Evolutionary conservation across 1,140 invertebrate genomes (phyloP), one percentile per base, ranked within the genome.

Genomic region (Araneus ventricosus): DNA sequence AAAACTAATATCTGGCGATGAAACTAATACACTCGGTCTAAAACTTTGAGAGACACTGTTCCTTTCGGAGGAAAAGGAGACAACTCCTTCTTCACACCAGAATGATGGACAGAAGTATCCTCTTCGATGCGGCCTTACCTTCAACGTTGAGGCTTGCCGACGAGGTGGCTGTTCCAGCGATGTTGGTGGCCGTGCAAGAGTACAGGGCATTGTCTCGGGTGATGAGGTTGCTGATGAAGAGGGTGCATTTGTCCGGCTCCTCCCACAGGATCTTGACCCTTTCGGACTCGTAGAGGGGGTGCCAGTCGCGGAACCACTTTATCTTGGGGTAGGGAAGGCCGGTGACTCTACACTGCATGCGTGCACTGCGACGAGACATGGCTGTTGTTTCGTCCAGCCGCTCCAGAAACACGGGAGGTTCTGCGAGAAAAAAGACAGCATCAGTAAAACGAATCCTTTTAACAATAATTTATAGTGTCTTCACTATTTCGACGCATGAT

Each of bases 271-370:
- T 98, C 97, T 98, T 98, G 34, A 98, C 97, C 94, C 98, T 97
- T 8, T 96, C 96, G 0, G 98, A 97, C 3, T 97, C 95, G 2
- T 97, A 97, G 8, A 99, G 95, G 3, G 98, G 98, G 95, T 98
- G 97, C 98, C 98, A 99, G 95, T 99, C 98, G 95, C 99, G 99
- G 96, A 98, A 99, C 98, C 98, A 99, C 95, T 98, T 99, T n/a
- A 99, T 97, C 94, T 98, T 98, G 0, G 99, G 99, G 94, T 97
- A 97, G 0, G 99, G 99, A 90, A 98, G 97, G 20, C 99, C 99
- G 41, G 97, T 97, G 70, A 99, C 97, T 85, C 97, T 96, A 70
- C 98, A 99, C 95, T 98, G 97, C 52, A 99, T 96, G 82, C 97
- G 96, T 6, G 97, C 97, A 82, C 96, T 96, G 89, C 97, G 97